Evolutionary conservation across 92 coral and sea anemone species (phyloP).

Genomic region (Diadumene lineata): DNA sequence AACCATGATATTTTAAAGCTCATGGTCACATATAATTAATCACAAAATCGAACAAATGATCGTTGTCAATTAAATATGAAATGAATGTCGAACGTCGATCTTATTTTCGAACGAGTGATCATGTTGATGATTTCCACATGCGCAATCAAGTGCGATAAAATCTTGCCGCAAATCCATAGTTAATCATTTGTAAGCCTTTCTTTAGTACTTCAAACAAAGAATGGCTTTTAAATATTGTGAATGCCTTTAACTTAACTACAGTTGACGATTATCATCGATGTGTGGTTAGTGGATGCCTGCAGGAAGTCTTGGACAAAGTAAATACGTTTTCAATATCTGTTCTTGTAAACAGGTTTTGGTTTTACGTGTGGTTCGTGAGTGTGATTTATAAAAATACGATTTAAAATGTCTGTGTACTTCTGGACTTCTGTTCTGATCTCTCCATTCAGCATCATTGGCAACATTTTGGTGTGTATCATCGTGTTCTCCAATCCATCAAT

Average conservation of each 20-base stretch:
- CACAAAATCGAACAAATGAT: background rate
- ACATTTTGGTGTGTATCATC: conserved; percentile 31
- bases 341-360: background rate
- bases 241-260: background rate
- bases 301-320: too few relatives aligned
- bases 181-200: conserved; percentile 2
- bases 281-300: background rate
- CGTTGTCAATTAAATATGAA: background rate
- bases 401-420: background rate
- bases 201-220: background rate
- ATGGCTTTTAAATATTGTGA: background rate
- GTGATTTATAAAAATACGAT: too few relatives aligned
- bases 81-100: background rate
- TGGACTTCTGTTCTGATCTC: conserved; percentile 18
- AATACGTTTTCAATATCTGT: background rate
- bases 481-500: conserved; percentile 30
- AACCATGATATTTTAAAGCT: too few relatives aligned
- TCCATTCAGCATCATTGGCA: conserved; percentile 39
- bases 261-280: background rate
- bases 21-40: too few relatives aligned
- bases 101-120: background rate
- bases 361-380: background rate
- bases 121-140: background rate
- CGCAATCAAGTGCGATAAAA: background rate
- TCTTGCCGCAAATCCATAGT: background rate